Base-by-base conservation (phyloP, 1,140 invertebrate species). In the Hetaerina americana region DNA sequence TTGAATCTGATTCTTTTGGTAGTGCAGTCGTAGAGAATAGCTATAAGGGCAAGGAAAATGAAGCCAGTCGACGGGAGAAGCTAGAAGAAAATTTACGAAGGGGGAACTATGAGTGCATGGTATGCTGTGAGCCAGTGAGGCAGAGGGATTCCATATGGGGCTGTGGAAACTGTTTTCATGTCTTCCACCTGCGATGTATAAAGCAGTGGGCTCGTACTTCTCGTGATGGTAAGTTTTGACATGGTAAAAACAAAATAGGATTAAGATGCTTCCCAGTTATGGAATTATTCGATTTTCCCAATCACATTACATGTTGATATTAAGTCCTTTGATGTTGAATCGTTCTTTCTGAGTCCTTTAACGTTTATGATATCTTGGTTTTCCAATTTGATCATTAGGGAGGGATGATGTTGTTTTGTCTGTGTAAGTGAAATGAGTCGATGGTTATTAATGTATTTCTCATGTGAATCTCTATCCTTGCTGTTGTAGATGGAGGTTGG, bases 121-220 rank as follows among this genome's bases (percentile, higher is more conserved):
- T 98, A 1, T 99, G 96, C 78, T 96, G 92, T 79, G 94, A 96
- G 67, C 81, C 84, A 66, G 89, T 98, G 27, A 87, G 89, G 72
- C 87, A 91, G 72, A 85, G 84, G 28, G 88, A 95, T 76, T 82
- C 88, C 10, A 88, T 95, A 27, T 99, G 96, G 96, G 92, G 88
- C 18, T 99, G 96, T 80, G 77, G 82, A 40, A 92, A 91, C 74
- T 98, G 96, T 77, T 97, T 89, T 81, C 92, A 97, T 78, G 90
- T 97, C 75, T 84, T 96, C 71, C 96, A 97, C 83, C 82, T 98
- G 1, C 86, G 87, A 71, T 98, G 96, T 79, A 90, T 94, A 49
- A 89, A 89, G 73, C 93, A 94, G 77, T 98, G 96, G 96, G 94
- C 93, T 0, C 85, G 86, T 69, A 90, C 90, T 40, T 94, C 92